Evolutionary conservation across 2,888 invertebrate genomes (phyloP), one percentile per base, ranked within the genome.

Genomic region (Thecocarcelia acutangulata): DNA sequence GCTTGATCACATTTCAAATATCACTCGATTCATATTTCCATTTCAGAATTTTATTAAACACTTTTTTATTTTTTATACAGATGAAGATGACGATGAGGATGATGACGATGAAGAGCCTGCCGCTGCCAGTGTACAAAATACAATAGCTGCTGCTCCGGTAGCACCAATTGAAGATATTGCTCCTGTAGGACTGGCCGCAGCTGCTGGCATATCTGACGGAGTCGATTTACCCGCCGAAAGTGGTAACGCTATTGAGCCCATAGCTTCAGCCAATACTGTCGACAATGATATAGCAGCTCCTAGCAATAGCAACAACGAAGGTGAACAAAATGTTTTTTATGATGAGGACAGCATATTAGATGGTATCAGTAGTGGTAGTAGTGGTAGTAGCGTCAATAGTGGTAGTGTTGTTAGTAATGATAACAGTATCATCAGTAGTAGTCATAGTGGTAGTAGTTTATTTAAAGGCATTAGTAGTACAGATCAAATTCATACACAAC

Each of bases 81-180:
- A 93, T 84, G 93, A 93, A 77, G 93, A 93, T 72, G 89, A 89
- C 28, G 94, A 94, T 74, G 93, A 93, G 77, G 89, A 90, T 83
- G 91, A 91, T 77, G 93, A 93, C 61, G 93, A 92, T 56, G 92
- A 92, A 63, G 92, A 92, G 11, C 92, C 92, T 59, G 93, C 86
- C 44, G 87, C 86, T 46, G 87, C 87, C 64, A 87, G 85, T 73
- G 85, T 83, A 46, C 87, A 84, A 73, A 87, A 88, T 48, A 37
- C 92, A 92, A 82, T 91, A 91, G 80, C 87, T 87, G 28, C 91
- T 28, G 91, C 90, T 91, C 91, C 91, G 6, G 92, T 92, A 15
- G 91, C 92, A 56, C 92, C 93, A 24, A 75, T 83, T 61, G 83
- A 82, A 58, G 84, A 84, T 13, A 37, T 83, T 11, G 91, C 91